Base-by-base conservation (phyloP, 2,888 invertebrate species). In the Plusia festucae region DNA sequence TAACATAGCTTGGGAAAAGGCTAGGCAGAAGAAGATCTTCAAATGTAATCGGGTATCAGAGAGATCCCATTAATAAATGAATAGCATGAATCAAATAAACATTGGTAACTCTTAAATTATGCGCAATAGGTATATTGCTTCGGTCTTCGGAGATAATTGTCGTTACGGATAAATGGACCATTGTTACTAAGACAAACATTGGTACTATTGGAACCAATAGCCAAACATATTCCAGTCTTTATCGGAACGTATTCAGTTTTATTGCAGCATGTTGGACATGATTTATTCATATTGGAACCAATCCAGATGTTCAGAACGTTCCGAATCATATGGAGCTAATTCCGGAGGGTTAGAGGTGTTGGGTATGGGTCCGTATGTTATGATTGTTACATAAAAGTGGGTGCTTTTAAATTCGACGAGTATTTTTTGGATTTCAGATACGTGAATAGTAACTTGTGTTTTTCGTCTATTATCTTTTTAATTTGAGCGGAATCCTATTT, bases 241-340 rank as follows among this genome's bases (percentile, higher is more conserved):
- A 73, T 68, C 79, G 55, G 63, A 22, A 52, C 65, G 56, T 70
- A 68, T 81, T 73, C 61, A 53, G 64, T 49, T 61, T 71, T 66
- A 71, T 74, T 66, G 63, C 71, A 67, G 68, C 66, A 71, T 72
- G 60, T 55, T 20, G 40, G 49, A 46, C 59, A 64, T 73, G 72
- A 66, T 66, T 73, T 69, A 73, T 73, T 67, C 72, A 69, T 73
- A 62, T 65, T 64, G 69, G 69, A 64, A 69, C 60, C 56, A 30
- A 44, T 61, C 69, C 64, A 64, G 60, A 56, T 59, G 68, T 60
- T 62, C 55, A 34, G 53, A 22, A 32, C 51, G 53, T 52, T 53
- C 30, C 16, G 24, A 63, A 30, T 52, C 54, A 64, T 64, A 54
- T 60, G 40, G 40, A 58, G 32, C 52, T 75, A 55, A 64, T 75